Evolutionary conservation across 1,140 invertebrate species (phyloP), one percentile per base, ranked within the genome.

Genomic region (Helicoverpa armigera): DNA sequence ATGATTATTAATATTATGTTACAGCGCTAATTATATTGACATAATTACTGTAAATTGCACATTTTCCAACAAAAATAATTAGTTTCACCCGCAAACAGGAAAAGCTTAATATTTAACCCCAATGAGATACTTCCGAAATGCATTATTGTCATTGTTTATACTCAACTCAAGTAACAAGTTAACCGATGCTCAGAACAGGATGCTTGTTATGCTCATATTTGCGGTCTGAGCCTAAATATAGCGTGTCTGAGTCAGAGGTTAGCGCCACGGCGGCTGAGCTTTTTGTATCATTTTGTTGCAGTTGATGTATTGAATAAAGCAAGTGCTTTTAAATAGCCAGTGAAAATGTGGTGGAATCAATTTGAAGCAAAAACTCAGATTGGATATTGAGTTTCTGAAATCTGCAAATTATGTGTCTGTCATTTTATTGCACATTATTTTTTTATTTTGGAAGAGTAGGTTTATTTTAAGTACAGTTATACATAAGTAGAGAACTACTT

Each of bases 181-280:
- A 56, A 53, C 48, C 50, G 67, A n/a, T 54, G 69, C 13, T 16
- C 9, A 11, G n/a, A 35, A 50, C 69, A 72, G 69, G 69, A 72
- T 72, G 69, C 69, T 72, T 29, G 29, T 14, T 54, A 50, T 69
- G 69, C 69, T 72, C 31, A 54, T 14, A 72, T 51, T 69, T 50
- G 65, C 35, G 43, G n/a, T 50, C 11, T 29, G 43, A 18, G 9
- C 10, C 63, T 77, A 78, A 78, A 78, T 78, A 78, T 78, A 78
- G 63, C 56, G 23, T 31, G 56, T 23, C 61, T 88, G 80, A 85
- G 51, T 84, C 84, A 87, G 70, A 60, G 76, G 67, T 77, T 82
- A 81, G 75, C 81, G 76, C 65, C 75, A 35, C n/a, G 7, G 51
- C 58, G 13, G 16, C 1, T 18, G 18, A 31, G 12, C 69, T 54